Base-by-base conservation (phyloP, 2,888 invertebrate species). In the Lepidochrysops patricia region DNA sequence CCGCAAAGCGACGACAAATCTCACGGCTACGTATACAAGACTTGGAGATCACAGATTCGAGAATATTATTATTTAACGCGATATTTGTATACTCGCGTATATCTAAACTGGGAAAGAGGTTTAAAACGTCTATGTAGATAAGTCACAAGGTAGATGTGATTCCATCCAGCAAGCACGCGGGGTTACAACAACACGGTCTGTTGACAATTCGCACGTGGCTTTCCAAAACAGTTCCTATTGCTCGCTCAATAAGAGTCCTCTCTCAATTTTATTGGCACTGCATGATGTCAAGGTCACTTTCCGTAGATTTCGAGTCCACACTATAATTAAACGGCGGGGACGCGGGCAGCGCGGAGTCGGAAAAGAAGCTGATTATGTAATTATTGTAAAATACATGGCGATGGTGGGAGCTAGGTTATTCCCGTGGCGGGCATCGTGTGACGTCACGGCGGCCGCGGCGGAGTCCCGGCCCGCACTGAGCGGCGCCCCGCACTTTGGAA, bases 381-480 rank as follows among this genome's bases (percentile, higher is more conserved):
- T 60, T n/a, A n/a, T n/a, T 49, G 49, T 48, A 29, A 37, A 61
- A 62, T 37, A 43, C 25, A 26, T 5, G n/a, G 37, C 23, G 57
- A 48, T 60, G 61, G 61, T 43, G 50, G 61, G 43, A 58, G 56
- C 67, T 69, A 74, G 63, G 77, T 75, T 60, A 82, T 76, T 66
- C 79, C 82, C 70, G 73, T 72, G 71, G 73, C 76, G 62, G 62
- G 63, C 84, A 83, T 84, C 73, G 73, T 73, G 69, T 72, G 70
- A 68, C 67, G 70, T 73, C 72, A 75, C 70, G 68, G 65, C 64
- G 62, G 64, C 63, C 68, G 64, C 66, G 64, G 48, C 66, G 73
- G 68, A 66, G 66, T 68, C 72, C 66, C 66, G 68, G 57, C 61
- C 63, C 60, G 64, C 52, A 80, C 81, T 81, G 75, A 63, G 66